These are phyloP conservation scores for Clostera curtula DNA, from an alignment of 2,888 invertebrate species.

Conservation along the genomic window DNA sequence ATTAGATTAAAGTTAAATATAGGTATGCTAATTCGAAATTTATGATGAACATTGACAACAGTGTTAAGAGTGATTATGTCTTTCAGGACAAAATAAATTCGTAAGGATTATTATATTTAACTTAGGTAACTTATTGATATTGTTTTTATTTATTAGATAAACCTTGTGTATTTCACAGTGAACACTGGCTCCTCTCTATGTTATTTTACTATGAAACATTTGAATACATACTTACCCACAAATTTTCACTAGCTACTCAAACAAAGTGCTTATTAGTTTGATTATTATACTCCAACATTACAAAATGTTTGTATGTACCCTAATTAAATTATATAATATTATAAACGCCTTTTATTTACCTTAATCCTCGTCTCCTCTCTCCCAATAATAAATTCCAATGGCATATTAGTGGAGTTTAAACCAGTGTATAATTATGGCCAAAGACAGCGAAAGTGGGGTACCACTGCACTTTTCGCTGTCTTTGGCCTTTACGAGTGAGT, in stretches of 20 bases:
- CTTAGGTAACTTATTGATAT: slow-evolving; percentile 24
- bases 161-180: slow-evolving; percentile 22
- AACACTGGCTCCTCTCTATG: slow-evolving; percentile 52
- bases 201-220: slow-evolving; percentile 41
- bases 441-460: too few relatives aligned
- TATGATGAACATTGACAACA: slow-evolving; percentile 11
- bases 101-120: slow-evolving; percentile 21
- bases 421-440: too few relatives aligned
- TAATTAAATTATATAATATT: slow-evolving; percentile 74
- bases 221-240: slow-evolving; percentile 47
- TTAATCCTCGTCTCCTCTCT: slow-evolving; percentile 3
- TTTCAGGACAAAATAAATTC: slow-evolving; percentile 8
- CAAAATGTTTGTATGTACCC: slow-evolving; percentile 74
- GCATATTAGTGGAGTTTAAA: too few relatives aligned
- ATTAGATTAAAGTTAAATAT: slow-evolving; percentile 18
- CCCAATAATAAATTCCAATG: too few relatives aligned
- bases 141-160: slow-evolving; percentile 24
- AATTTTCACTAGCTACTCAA: slow-evolving; percentile 62
- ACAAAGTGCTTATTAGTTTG: slow-evolving; percentile 70
- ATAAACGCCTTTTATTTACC: slow-evolving; percentile 43
- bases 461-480: too few relatives aligned
- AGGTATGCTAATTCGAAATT: slow-evolving; percentile 17
- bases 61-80: slow-evolving; percentile 10
- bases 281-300: slow-evolving; percentile 71
- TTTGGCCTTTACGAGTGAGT: too few relatives aligned